Percentiles rank a stretch among this genome's conserved stretches.
These are phyloP conservation scores for Acanthochromis polyacanthus DNA, from an alignment of 2,113 vertebrate genomes.

Conservation along the genomic window DNA sequence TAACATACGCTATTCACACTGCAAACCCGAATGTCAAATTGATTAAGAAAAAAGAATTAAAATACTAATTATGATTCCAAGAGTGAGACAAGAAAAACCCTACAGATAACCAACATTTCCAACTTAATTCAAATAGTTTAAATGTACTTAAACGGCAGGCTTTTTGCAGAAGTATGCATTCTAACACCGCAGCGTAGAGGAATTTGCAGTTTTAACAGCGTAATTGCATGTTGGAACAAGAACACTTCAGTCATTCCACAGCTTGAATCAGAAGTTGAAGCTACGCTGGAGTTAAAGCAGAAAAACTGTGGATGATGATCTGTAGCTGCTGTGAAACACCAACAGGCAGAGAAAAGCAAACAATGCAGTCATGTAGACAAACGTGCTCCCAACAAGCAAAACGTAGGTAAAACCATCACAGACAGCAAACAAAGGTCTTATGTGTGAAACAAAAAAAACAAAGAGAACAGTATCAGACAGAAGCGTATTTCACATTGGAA, in stretches of 20 bases:
- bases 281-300: background rate
- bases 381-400: background rate
- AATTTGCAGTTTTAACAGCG: conserved; percentile 26
- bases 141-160: background rate
- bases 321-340: conserved; percentile 1
- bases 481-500: conserved; percentile 35
- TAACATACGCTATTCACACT: no score
- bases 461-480: conserved; percentile 4
- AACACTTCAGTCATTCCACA: conserved; percentile 14
- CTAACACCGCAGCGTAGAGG: conserved; percentile 16
- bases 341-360: conserved; percentile 16
- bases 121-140: background rate
- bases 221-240: conserved; percentile 41
- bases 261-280: conserved; percentile 25
- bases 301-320: conserved; percentile 1
- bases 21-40: no score
- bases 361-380: conserved; percentile 5
- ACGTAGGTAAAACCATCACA: conserved; percentile 13
- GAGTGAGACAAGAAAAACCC: background rate
- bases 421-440: conserved; percentile 13
- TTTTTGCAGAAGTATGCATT: background rate
- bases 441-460: conserved; percentile 43
- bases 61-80: background rate
- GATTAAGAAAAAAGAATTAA: background rate
- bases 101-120: background rate